Evolutionary conservation across 2,888 invertebrate genomes (phyloP).

Genomic region (Thelaira solivaga): DNA sequence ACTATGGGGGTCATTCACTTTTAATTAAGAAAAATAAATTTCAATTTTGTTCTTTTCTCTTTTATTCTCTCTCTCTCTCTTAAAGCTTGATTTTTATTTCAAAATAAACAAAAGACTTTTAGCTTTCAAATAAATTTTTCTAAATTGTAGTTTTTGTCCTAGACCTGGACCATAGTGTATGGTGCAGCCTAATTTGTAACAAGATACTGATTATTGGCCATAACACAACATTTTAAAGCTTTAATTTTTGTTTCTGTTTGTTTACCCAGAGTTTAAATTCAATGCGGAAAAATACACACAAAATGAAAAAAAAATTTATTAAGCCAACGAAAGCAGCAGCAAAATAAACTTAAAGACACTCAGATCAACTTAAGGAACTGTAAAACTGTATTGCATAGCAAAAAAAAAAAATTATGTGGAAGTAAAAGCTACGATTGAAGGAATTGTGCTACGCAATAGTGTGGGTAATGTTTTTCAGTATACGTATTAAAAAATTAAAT

Average conservation of each 20-base stretch:
- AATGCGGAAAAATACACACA: slow-evolving; percentile 15
- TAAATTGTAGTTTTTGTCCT: neutral
- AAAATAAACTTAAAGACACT: too few relatives aligned
- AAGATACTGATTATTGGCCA: slow-evolving; percentile 21
- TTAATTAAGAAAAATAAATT: neutral
- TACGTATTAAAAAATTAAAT: too few relatives aligned
- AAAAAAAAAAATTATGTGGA: too few relatives aligned
- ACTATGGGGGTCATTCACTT: slow-evolving; percentile 26
- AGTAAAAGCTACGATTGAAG: too few relatives aligned
- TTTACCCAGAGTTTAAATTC: slow-evolving; percentile 20
- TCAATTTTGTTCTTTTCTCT: neutral
- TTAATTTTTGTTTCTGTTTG: neutral
- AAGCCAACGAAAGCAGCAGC: neutral
- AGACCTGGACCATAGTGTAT: neutral
- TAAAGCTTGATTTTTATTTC: neutral
- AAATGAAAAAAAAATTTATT: neutral
- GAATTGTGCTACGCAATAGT: too few relatives aligned
- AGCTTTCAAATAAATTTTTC: neutral
- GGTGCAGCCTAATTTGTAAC: slow-evolving; percentile 24
- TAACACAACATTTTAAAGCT: slow-evolving; percentile 3
- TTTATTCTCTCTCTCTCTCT: neutral
- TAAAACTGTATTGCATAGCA: too few relatives aligned
- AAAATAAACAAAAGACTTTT: neutral
- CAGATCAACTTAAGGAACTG: too few relatives aligned
- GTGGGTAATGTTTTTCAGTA: too few relatives aligned